Percentiles rank a stretch among this genome's conserved stretches.
Conservation (phyloP, 2,797 vertebrate species). For the Diglossa cyanea region DNA sequence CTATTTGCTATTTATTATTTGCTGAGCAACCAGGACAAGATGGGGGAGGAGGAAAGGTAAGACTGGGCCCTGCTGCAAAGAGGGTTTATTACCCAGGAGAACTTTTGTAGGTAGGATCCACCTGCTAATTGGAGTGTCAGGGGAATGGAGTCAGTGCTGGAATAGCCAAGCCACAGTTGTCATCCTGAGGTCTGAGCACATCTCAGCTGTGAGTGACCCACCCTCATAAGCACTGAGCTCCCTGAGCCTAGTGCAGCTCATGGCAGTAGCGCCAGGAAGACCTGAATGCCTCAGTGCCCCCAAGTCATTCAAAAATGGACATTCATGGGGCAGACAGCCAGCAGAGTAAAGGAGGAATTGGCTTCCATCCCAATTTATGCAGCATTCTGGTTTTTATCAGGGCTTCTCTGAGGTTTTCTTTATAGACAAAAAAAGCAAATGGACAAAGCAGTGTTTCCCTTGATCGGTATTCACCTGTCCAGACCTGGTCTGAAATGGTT, state of each 20-base stretch:
- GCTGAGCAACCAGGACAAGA: not conserved
- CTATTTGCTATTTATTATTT: not conserved
- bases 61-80: not conserved
- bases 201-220: not conserved
- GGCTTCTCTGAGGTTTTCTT: not conserved
- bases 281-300: constrained; percentile 17
- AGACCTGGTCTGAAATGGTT: not conserved
- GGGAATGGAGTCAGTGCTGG: not conserved
- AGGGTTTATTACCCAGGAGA: not conserved
- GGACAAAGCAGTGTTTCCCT: not conserved
- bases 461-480: not conserved
- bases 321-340: not conserved
- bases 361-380: not conserved
- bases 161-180: not conserved
- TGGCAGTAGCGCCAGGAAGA: constrained; percentile 15
- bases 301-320: not conserved
- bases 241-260: not conserved
- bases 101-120: not conserved
- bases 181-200: not conserved
- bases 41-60: not conserved
- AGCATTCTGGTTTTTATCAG: not conserved
- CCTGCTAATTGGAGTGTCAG: not conserved
- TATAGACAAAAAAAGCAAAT: not conserved
- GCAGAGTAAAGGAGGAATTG: not conserved
- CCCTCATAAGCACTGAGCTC: not conserved